Evolutionary conservation across 2,888 invertebrate genomes (phyloP), one percentile per base, ranked within the genome.

Genomic region (Panzeria rudis): DNA sequence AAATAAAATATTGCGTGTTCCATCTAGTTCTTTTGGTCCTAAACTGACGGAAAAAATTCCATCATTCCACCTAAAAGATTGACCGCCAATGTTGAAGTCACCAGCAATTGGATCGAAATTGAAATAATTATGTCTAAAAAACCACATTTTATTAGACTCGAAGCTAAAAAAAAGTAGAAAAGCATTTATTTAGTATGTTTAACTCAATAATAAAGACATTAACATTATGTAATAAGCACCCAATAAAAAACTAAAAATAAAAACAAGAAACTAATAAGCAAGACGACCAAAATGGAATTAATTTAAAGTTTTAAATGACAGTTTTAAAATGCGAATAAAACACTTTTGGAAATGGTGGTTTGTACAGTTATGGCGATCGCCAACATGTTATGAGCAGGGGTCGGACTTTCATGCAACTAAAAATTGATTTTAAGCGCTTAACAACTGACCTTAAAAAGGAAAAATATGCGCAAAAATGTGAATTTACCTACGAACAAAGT

Each of bases 31-130:
- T 0, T 92, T 89, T 0, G 94, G 93, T 0, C 95, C 94, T 15
- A 96, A 89, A 0, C 95, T 95, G 1, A 96, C 91, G 81, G 96
- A 96, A 91, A 97, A 97, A 13, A 97, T 93, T 0, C 97, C 97
- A 89, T 97, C 97, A 86, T 94, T 95, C 97, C 96, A 97, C 89
- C 95, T 95, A 93, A 96, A 97, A 0, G 93, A 92, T 87, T 95
- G 94, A 0, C 95, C 96, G 41, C 95, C 95, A 69, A 97, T 93
- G 66, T 94, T 93, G 76, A 95, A 94, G 87, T 95, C 95, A 0
- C 96, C 96, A 88, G 93, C 93, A 0, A 94, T 89, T 0, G 97
- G 96, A 89, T 96, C 96, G 88, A 96, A 94, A 88, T 94, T 94
- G 91, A 96, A 96, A 89, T 94, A 97, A 89, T 96, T 96, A 88